Evolutionary conservation across 2,888 invertebrate genomes (phyloP).

Genomic region (Polia nebulosa): DNA sequence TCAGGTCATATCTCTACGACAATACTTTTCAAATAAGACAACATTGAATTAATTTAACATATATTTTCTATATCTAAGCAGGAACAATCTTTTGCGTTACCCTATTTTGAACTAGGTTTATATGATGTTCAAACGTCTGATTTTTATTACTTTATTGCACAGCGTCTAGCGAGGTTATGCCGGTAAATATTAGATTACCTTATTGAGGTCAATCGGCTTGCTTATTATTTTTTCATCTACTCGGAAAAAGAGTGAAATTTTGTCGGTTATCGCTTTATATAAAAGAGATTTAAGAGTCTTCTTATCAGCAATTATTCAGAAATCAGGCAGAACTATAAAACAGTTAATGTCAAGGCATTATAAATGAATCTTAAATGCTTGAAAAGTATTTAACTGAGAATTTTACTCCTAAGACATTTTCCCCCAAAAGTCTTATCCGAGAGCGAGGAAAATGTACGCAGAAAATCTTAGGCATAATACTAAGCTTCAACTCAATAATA

Average conservation of each 20-base stretch:
- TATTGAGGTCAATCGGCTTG: slow-evolving; percentile 8
- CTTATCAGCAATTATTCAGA: slow-evolving; percentile 7
- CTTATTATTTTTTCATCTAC: slow-evolving; percentile 20
- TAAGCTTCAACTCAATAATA: slow-evolving; percentile 43
- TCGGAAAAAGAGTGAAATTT: neutral
- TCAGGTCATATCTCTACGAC: too few relatives aligned
- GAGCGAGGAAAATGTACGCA: slow-evolving; percentile 20
- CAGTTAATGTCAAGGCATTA: slow-evolving; percentile 18
- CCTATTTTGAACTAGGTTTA: too few relatives aligned
- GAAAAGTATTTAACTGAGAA: slow-evolving; percentile 33
- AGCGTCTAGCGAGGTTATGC: neutral
- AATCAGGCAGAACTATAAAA: slow-evolving; percentile 3
- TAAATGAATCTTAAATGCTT: slow-evolving; percentile 27
- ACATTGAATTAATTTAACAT: too few relatives aligned
- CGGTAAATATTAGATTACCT: slow-evolving; percentile 30
- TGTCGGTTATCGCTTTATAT: neutral
- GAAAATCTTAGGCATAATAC: slow-evolving; percentile 26
- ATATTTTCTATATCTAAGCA: too few relatives aligned
- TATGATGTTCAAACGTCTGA: too few relatives aligned
- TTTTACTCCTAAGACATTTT: slow-evolving; percentile 24
- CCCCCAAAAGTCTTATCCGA: slow-evolving; percentile 17
- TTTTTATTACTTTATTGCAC: neutral
- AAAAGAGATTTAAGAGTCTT: neutral
- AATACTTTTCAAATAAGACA: too few relatives aligned
- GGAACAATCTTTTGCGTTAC: too few relatives aligned